Percentiles rank a stretch among this genome's conserved stretches.
These are phyloP conservation scores for Nesogale talazaci DNA, from an alignment of 2,113 vertebrate genomes.

Conservation along the genomic window DNA sequence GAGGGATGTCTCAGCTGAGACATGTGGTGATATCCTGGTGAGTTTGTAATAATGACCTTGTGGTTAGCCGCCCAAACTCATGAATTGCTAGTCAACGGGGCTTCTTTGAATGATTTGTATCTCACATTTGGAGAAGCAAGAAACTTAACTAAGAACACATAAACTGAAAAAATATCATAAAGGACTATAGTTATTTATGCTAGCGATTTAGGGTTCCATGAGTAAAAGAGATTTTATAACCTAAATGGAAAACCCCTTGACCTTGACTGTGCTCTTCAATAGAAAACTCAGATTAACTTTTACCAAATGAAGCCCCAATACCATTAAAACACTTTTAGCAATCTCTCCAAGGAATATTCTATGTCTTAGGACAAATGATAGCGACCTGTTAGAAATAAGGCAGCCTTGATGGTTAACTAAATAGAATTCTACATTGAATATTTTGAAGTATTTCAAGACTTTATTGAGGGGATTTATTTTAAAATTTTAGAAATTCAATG, in stretches of 20 bases:
- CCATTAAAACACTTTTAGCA: background rate
- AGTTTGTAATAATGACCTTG: background rate
- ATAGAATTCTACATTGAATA: background rate
- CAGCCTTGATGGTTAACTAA: background rate
- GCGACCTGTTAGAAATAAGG: background rate
- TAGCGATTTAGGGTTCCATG: background rate
- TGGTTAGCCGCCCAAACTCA: no score
- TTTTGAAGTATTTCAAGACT: background rate
- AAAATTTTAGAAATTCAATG: background rate
- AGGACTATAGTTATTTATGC: background rate
- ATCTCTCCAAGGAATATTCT: background rate
- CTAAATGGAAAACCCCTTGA: constrained; percentile 51
- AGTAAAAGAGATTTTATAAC: constrained; percentile 57
- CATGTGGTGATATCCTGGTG: background rate
- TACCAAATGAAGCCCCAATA: background rate
- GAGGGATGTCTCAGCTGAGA: background rate
- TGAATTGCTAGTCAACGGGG: no score
- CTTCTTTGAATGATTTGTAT: no score
- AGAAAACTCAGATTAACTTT: background rate
- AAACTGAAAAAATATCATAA: background rate
- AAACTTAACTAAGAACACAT: background rate
- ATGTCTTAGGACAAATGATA: background rate
- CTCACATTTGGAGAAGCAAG: no score
- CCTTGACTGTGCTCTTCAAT: background rate
- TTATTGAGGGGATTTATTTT: background rate